These are phyloP conservation scores for Arrhopalites spinosus DNA, from an alignment of 2,888 invertebrate species.

Conservation along the genomic window DNA sequence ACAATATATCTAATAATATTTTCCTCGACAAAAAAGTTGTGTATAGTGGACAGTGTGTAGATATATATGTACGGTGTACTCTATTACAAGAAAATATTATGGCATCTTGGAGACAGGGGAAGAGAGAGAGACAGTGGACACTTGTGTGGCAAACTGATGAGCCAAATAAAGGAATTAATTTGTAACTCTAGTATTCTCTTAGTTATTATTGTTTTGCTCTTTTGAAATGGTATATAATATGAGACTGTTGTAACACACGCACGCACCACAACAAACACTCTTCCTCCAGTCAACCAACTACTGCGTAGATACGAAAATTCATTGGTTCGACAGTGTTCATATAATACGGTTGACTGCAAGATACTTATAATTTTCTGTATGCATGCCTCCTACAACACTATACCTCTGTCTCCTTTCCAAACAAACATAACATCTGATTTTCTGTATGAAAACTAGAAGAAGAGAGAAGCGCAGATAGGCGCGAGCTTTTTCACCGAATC, in stretches of 20 bases:
- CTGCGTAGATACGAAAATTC: conserved; percentile 6
- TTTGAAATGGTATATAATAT: not conserved
- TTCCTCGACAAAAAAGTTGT: too few species aligned
- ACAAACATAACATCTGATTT: conserved; percentile 21
- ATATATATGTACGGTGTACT: too few species aligned
- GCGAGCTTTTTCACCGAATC: conserved; percentile 13
- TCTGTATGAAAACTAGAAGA: not conserved
- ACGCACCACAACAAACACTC: conserved; percentile 20
- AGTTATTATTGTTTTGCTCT: not conserved
- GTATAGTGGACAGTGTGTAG: too few species aligned
- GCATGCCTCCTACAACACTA: not conserved
- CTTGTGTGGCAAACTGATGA: too few species aligned
- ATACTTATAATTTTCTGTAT: too few species aligned
- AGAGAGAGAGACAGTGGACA: too few species aligned
- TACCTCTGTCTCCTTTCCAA: not conserved
- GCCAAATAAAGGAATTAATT: too few species aligned
- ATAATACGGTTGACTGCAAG: too few species aligned
- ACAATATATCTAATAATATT: too few species aligned
- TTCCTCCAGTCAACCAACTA: conserved; percentile 9
- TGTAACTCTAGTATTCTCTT: too few species aligned
- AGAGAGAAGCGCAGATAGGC: conserved; percentile 30
- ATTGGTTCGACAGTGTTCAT: not conserved
- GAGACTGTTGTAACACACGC: conserved; percentile 2
- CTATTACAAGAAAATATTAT: too few species aligned
- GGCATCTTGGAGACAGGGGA: too few species aligned